Conservation (phyloP, 2,797 vertebrate genomes). For the Nannoperca australis region DNA sequence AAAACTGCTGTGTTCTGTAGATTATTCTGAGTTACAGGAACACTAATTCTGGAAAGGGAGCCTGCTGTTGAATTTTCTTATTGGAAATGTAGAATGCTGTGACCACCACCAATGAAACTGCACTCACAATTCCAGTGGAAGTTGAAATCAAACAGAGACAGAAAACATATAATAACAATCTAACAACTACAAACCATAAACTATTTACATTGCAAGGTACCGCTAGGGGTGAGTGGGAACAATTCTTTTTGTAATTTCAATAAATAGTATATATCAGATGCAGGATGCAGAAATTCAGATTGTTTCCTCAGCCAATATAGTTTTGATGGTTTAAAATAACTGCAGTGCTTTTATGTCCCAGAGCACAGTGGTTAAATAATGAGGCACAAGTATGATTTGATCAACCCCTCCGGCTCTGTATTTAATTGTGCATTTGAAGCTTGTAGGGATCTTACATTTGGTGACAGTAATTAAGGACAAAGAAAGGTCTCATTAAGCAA, state of each 20-base stretch:
- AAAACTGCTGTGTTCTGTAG: not conserved
- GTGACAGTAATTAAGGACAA: constrained; percentile 67
- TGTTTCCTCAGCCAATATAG: not conserved
- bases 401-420: constrained; percentile 54
- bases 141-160: not conserved
- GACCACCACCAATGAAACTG: not conserved
- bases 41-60: not conserved
- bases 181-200: not conserved
- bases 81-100: not conserved
- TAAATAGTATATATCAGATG: not conserved
- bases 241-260: not conserved
- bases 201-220: not conserved
- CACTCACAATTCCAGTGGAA: not conserved
- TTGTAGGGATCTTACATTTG: constrained; percentile 64
- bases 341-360: constrained; percentile 21
- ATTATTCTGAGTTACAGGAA: not conserved
- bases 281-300: not conserved
- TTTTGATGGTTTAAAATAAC: constrained; percentile 44
- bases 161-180: not conserved
- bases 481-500: constrained; percentile 75
- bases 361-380: constrained; percentile 56
- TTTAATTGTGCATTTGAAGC: constrained; percentile 64
- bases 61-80: not conserved
- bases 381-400: constrained; percentile 60
- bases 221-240: too few relatives aligned